A percentile compares a stretch with the other conserved stretches of the same genome.
These are phyloP conservation scores for Mizuhopecten yessoensis DNA, from an alignment of 1,140 invertebrate genomes.

Conservation along the genomic window DNA sequence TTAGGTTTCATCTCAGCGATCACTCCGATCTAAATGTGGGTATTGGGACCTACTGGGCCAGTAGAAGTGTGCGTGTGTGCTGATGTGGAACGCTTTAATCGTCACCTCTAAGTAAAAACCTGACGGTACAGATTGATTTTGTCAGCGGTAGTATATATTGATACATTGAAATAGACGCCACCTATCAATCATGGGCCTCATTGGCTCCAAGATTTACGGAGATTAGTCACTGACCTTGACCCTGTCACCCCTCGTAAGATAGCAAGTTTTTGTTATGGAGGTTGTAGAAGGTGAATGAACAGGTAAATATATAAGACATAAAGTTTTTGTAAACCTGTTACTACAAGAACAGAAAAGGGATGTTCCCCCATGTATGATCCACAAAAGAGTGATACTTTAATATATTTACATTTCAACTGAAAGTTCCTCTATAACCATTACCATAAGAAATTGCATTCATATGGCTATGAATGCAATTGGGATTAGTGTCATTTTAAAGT, in stretches of 20 bases:
- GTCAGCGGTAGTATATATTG: neutral
- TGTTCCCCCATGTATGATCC: too few species aligned
- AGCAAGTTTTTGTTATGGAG: neutral
- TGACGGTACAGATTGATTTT: slow-evolving; percentile 18
- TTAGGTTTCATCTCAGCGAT: neutral
- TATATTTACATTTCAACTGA: too few species aligned
- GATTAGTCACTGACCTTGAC: neutral
- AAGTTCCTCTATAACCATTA: too few species aligned
- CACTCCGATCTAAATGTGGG: neutral
- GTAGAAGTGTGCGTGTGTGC: slow-evolving; percentile 7
- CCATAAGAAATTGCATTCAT: too few species aligned
- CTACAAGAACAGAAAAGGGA: too few species aligned
- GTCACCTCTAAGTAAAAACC: slow-evolving; percentile 33
- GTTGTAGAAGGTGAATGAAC: neutral
- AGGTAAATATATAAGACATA: neutral
- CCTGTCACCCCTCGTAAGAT: neutral
- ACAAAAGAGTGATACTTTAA: too few species aligned
- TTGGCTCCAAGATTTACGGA: slow-evolving; percentile 27
- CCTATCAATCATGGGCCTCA: slow-evolving; percentile 27
- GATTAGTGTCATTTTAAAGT: too few species aligned
- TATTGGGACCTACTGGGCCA: neutral
- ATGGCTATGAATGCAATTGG: too few species aligned
- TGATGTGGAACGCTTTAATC: slow-evolving; percentile 32
- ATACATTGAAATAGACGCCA: slow-evolving; percentile 33
- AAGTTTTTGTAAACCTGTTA: neutral